phyloP scores from a whole-genome alignment of 2,113 vertebrate genomes.

The Mormyrus iriodes region DNA sequence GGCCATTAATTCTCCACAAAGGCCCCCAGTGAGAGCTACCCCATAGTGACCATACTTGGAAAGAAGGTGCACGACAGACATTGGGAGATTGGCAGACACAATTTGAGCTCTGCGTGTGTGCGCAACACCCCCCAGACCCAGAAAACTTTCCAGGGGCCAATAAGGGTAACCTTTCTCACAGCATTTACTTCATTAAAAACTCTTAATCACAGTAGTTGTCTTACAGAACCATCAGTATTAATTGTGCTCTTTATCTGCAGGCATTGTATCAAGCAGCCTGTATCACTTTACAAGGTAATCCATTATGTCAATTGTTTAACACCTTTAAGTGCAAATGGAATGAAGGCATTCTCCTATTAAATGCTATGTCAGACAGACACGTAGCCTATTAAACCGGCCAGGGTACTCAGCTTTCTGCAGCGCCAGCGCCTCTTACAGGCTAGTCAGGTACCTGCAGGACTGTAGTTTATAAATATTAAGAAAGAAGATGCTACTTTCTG shows the following conservation, averaged over 20 bases:
- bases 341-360: neutral
- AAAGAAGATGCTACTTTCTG: neutral
- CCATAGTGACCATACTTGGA: constrained; percentile 89
- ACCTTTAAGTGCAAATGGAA: neutral
- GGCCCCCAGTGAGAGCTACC: constrained; percentile 73
- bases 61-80: constrained; percentile 61
- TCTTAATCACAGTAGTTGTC: neutral
- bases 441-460: too few species aligned
- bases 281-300: neutral
- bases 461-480: neutral
- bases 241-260: neutral
- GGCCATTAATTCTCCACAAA: constrained; percentile 84
- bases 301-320: constrained; percentile 9
- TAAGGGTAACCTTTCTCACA: neutral
- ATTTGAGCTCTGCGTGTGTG: constrained; percentile 19
- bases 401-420: neutral
- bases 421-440: neutral
- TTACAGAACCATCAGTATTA: neutral
- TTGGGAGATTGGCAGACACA: constrained; percentile 48
- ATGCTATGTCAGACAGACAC: neutral
- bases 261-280: neutral
- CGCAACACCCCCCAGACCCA: neutral
- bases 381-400: neutral
- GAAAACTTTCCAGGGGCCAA: neutral
- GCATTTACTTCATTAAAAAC: neutral